Base-by-base conservation (phyloP, 2,888 invertebrate species). In the Gymnosoma rotundatum region DNA sequence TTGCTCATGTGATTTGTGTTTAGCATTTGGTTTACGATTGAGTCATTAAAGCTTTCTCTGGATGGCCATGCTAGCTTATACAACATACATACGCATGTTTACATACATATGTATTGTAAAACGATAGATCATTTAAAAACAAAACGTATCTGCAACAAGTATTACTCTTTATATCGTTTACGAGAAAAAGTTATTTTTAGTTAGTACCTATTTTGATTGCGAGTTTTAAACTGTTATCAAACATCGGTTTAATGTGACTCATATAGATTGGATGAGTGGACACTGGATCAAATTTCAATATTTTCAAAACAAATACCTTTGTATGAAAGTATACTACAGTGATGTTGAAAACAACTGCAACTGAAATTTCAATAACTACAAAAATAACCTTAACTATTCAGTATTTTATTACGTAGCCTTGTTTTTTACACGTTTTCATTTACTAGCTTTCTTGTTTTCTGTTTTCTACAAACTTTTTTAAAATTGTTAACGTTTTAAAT, bases 31-130 rank as follows among this genome's bases (percentile, higher is more conserved):
- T 45, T 64, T 54, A 56, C 45, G 20, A 48, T 66, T 66, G 56
- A 66, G 66, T 75, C 66, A 66, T 58, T 38, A 4, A 14, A 58
- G 58, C 36, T 56, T 14, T 58, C 21, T 66, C 48, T 58, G 20
- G 50, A 58, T 58, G 50, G 18, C n/a, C 58, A 50, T 6, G 12
- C 56, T 76, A 8, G 12, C 9, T 38, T 38, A 38, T 38, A 10
- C 38, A 38, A 9, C 38, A 38, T 38, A 38, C 38, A 38, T 38
- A 12, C 12, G 4, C 12, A 42, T 42, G 12, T 12, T 9, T 42
- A 42, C 12, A 4, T 42, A 42, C 12, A 2, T 42, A 42, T 1
- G 12, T 42, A 42, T 6, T 38, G 38, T 45, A 12, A 45, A 12
- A 12, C 4, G 45, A 45, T 4, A 18, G 6, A 50, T 18, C n/a